These are phyloP conservation scores for Collichthys lucidus DNA, from an alignment of 2,113 vertebrate species.

Conservation along the genomic window DNA sequence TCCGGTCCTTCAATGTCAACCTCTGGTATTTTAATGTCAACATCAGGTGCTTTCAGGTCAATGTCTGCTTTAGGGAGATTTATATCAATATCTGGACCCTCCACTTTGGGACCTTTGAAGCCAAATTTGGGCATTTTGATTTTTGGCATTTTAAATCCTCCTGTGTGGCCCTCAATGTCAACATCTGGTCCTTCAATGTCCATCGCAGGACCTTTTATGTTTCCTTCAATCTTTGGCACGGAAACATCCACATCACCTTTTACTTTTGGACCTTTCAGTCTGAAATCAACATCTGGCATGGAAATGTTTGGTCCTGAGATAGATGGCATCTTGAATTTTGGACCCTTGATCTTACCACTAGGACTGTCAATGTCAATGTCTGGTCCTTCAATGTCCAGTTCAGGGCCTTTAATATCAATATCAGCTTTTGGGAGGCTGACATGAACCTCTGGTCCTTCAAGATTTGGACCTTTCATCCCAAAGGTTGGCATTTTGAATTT, in stretches of 20 bases:
- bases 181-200: not conserved
- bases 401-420: constrained; percentile 7
- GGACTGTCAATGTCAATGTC: constrained; percentile 52
- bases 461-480: constrained; percentile 3
- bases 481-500: constrained; percentile 39
- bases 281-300: constrained; percentile 23
- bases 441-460: constrained; percentile 34
- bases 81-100: constrained; percentile 33
- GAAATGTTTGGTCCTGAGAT: not conserved
- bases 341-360: constrained; percentile 37
- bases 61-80: not conserved
- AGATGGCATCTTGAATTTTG: constrained; percentile 17
- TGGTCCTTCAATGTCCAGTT: constrained; percentile 66
- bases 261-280: constrained; percentile 31
- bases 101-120: constrained; percentile 10
- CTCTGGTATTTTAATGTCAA: not conserved
- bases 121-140: constrained; percentile 27
- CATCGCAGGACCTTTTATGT: not conserved
- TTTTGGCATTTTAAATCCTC: constrained; percentile 35
- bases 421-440: not conserved
- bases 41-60: not conserved
- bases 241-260: constrained; percentile 37
- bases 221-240: constrained; percentile 38
- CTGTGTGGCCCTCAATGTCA: not conserved
- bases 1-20: constrained; percentile 11